Evolutionary conservation across 2,113 vertebrate genomes (phyloP).

Genomic region (Eulemur macaco): DNA sequence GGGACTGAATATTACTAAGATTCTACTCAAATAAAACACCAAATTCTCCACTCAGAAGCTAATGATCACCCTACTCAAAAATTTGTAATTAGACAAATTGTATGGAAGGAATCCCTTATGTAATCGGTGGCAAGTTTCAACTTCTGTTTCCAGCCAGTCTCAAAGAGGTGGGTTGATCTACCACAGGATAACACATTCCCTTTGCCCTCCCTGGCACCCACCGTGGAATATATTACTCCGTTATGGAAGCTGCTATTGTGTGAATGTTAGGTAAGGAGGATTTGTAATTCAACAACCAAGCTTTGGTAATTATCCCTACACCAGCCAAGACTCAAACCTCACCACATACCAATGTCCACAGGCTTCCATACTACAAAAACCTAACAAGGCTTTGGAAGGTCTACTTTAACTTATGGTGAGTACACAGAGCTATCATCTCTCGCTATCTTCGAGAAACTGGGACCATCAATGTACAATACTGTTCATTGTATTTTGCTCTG

Average conservation of each 20-base stretch:
- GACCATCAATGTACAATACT: conserved; percentile 50
- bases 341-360: neutral
- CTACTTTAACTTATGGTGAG: conserved; percentile 15
- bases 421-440: neutral
- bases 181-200: conserved; percentile 67
- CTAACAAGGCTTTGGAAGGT: neutral
- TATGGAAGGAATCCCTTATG: conserved; percentile 68
- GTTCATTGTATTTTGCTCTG: conserved; percentile 54
- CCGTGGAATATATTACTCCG: conserved; percentile 70
- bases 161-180: conserved; percentile 73
- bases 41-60: conserved; percentile 59
- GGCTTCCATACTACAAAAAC: neutral
- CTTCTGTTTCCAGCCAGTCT: conserved; percentile 72
- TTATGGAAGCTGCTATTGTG: conserved; percentile 64
- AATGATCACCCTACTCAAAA: conserved; percentile 67
- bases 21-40: conserved; percentile 54
- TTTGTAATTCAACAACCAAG: conserved; percentile 56
- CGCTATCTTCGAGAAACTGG: conserved; percentile 17
- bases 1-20: conserved; percentile 4
- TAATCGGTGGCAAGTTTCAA: conserved; percentile 77
- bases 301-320: conserved; percentile 57
- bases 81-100: conserved; percentile 68
- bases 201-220: conserved; percentile 70
- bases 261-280: conserved; percentile 65
- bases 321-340: conserved; percentile 14